Conservation (phyloP, 2,888 invertebrate genomes). For the Petrolisthes cinctipes region DNA sequence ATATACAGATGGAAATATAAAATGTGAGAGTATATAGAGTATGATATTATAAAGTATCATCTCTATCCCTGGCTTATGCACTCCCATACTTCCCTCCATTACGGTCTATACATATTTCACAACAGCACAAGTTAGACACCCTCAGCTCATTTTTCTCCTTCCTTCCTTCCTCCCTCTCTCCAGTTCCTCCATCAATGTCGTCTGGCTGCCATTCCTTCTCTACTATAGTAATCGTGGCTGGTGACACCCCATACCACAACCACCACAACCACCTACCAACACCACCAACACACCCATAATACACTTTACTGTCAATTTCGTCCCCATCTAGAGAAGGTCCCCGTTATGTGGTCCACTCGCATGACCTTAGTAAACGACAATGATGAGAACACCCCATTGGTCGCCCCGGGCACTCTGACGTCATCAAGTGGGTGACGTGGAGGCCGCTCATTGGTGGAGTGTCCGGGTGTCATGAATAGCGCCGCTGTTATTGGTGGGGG, state of each 20-base stretch:
- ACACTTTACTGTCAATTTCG: conserved; percentile 12
- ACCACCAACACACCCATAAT: background rate
- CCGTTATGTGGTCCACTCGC: too few species aligned
- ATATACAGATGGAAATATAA: too few species aligned
- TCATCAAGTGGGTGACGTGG: conserved; percentile 6
- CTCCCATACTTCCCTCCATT: too few species aligned
- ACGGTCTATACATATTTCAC: too few species aligned
- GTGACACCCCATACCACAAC: background rate
- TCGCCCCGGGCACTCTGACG: too few species aligned
- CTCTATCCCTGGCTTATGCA: too few species aligned
- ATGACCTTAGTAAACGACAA: too few species aligned
- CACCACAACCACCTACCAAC: background rate
- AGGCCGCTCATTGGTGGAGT: background rate
- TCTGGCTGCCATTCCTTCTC: background rate
- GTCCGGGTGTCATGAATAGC: background rate
- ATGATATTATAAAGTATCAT: too few species aligned
- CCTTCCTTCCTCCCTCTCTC: background rate
- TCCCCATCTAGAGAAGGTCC: background rate
- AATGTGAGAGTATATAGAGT: too few species aligned
- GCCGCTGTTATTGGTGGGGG: conserved; percentile 5
- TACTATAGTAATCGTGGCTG: background rate
- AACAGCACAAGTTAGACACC: too few species aligned
- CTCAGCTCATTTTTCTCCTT: background rate
- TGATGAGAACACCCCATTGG: background rate
- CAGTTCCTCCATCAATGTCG: background rate